Evolutionary conservation across 2,888 invertebrate genomes (phyloP).

Genomic region (Hydroisotoma schaefferi): DNA sequence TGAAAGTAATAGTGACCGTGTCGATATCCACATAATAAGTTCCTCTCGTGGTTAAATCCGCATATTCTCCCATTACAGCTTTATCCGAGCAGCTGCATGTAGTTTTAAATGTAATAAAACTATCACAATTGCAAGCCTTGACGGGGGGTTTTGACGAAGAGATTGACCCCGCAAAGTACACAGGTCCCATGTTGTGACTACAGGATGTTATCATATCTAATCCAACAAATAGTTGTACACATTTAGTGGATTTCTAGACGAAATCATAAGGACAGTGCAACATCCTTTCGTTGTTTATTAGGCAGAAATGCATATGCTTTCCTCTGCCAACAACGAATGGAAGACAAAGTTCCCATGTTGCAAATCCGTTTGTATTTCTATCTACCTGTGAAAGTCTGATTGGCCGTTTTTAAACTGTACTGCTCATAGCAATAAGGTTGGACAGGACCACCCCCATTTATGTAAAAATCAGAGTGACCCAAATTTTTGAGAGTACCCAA

Average conservation of each 20-base stretch:
- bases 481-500: constrained; percentile 23
- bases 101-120: constrained; percentile 21
- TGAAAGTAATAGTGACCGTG: no score
- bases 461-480: constrained; percentile 32
- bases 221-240: background rate
- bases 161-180: constrained; percentile 30
- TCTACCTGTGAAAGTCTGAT: no score
- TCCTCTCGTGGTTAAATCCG: constrained; percentile 23
- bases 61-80: constrained; percentile 27
- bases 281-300: constrained; percentile 7
- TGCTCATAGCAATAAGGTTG: constrained; percentile 23
- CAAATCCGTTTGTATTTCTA: no score
- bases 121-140: constrained; percentile 18
- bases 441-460: constrained; percentile 34
- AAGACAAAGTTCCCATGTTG: no score
- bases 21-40: constrained; percentile 30
- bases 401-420: constrained; percentile 16
- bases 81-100: constrained; percentile 22
- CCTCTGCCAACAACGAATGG: no score
- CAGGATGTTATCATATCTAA: constrained; percentile 7
- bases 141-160: constrained; percentile 1
- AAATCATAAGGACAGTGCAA: constrained; percentile 14
- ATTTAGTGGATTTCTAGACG: background rate
- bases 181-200: constrained; percentile 30
- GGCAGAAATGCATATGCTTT: no score